Evolutionary conservation across 1,140 invertebrate species (phyloP).

Genomic region (Drosophila setifemur): DNA sequence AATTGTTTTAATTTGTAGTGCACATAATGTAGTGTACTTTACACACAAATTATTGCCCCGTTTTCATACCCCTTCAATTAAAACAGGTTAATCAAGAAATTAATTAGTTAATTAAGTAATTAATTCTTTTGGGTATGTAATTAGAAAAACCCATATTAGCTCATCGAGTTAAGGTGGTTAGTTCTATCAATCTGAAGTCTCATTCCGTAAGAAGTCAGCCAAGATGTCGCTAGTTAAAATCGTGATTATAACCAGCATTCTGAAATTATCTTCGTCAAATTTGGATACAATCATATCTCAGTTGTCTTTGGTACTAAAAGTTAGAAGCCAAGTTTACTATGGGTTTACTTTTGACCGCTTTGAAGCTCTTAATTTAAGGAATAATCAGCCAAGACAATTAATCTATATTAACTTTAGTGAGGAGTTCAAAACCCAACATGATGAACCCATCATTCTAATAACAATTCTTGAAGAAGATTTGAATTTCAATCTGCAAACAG

Average conservation of each 20-base stretch:
- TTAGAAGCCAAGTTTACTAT: slow-evolving; percentile 15
- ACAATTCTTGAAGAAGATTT: neutral
- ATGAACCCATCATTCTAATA: slow-evolving; percentile 22
- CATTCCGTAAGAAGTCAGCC: neutral
- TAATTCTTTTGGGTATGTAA: neutral
- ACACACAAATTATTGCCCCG: too few relatives aligned
- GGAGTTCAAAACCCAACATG: slow-evolving; percentile 3
- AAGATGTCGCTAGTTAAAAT: slow-evolving; percentile 14
- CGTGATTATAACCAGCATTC: neutral
- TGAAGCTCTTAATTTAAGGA: neutral
- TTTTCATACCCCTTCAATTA: neutral
- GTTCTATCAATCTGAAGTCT: neutral
- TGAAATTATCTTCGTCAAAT: neutral
- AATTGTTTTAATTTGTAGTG: too few relatives aligned
- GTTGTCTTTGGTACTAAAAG: neutral
- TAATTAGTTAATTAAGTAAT: neutral
- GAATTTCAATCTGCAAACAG: neutral
- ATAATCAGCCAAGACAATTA: neutral
- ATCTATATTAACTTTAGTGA: slow-evolving; percentile 15
- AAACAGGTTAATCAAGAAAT: too few relatives aligned
- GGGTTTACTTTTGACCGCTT: neutral
- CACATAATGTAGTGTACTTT: too few relatives aligned
- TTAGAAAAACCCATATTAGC: neutral
- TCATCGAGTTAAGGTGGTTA: neutral
- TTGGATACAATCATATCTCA: neutral